Evolutionary conservation across 2,797 vertebrate genomes (phyloP), one percentile per base, ranked within the genome.

Genomic region (Platalea minor): DNA sequence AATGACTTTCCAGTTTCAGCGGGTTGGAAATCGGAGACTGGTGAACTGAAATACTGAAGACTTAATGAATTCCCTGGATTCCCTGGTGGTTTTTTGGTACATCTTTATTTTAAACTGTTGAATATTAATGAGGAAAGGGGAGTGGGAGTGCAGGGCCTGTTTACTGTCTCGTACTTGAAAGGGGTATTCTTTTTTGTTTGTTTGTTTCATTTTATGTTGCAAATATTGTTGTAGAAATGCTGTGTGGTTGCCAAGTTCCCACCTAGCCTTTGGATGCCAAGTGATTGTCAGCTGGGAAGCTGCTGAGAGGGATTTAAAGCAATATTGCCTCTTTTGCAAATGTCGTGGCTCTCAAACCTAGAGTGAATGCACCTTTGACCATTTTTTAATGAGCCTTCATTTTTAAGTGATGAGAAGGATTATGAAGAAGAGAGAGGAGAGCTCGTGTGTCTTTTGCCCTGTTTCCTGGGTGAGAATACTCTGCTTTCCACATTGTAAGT

Each of bases 251-350:
- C 93, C 86, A 87, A 95, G 85, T 91, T 93, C 96, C 83, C 77
- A 68, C 97, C 94, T 96, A 93, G 80, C 53, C 95, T 97, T 97
- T 97, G 98, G 94, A 92, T 93, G 90, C 95, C 93, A 85, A 95
- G 95, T 92, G 91, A 87, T 96, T 97, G 98, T 98, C 98, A 98
- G 97, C 97, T 98, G 97, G 95, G 94, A 97, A 84, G 93, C 96
- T 96, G 96, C 95, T 82, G 95, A 95, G 84, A 95, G 76, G 76
- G 97, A 97, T 97, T 97, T 96, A 95, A 88, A 97, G 97, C 95
- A 93, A 61, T 77, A 95, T 60, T 50, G 56, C 75, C 82, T 85
- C 56, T 88, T 70, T 43, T 93, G 83, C 68, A 82, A 74, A 60
- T 46, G 48, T 56, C 8, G 39, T 35, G 45, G n/a, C 54, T 35